These are phyloP conservation scores for Wiebesia pumilae DNA, from an alignment of 1,140 invertebrate genomes.

Conservation along the genomic window DNA sequence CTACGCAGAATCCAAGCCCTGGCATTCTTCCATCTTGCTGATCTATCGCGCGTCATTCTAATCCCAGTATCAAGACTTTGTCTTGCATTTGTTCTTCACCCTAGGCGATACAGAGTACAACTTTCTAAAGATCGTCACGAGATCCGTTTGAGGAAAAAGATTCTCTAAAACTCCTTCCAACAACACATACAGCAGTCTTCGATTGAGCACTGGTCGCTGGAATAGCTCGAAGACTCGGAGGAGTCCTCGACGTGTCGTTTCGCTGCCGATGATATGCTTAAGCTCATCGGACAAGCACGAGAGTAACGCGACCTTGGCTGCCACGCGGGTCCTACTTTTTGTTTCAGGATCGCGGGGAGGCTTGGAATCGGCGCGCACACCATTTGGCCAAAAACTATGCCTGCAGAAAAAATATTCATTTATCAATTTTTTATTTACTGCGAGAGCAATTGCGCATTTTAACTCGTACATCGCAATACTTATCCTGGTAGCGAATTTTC, in stretches of 20 bases:
- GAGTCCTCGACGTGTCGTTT: slow-evolving; percentile 90
- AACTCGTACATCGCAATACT: no score
- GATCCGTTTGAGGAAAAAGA: slow-evolving; percentile 85
- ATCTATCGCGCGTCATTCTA: neutral
- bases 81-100: slow-evolving; percentile 65
- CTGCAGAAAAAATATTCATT: slow-evolving; percentile 69
- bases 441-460: no score
- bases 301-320: slow-evolving; percentile 89
- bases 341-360: slow-evolving; percentile 82
- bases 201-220: slow-evolving; percentile 90
- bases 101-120: slow-evolving; percentile 79
- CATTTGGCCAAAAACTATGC: slow-evolving; percentile 87
- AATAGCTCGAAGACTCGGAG: slow-evolving; percentile 92
- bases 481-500: no score
- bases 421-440: neutral
- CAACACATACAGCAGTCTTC: slow-evolving; percentile 89
- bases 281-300: slow-evolving; percentile 88
- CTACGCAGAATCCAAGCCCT: neutral
- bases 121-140: slow-evolving; percentile 79
- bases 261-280: slow-evolving; percentile 92
- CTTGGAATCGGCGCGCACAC: slow-evolving; percentile 78
- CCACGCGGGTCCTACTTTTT: slow-evolving; percentile 87
- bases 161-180: slow-evolving; percentile 87
- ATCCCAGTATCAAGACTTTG: slow-evolving; percentile 62
- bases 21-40: neutral